These are phyloP conservation scores for Rhincodon typus DNA, from an alignment of 2,797 vertebrate genomes.

Conservation along the genomic window DNA sequence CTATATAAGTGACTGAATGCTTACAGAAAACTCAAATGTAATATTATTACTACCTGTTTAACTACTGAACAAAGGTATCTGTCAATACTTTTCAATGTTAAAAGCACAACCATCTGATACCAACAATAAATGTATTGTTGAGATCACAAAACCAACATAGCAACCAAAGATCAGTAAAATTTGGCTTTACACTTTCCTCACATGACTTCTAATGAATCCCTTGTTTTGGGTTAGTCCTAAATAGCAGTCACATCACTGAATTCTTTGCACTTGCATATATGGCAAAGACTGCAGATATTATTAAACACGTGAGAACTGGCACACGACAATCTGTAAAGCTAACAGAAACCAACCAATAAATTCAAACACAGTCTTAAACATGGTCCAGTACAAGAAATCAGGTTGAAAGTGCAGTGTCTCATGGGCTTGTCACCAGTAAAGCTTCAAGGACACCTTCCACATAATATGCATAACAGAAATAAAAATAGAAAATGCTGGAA, in stretches of 20 bases:
- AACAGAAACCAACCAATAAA: background rate
- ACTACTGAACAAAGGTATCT: background rate
- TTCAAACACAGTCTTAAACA: background rate
- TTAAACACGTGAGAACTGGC: background rate
- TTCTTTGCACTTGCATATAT: background rate
- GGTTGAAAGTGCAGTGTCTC: background rate
- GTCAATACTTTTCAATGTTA: slow-evolving; percentile 1
- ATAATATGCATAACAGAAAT: too few relatives aligned
- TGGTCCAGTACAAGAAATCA: background rate
- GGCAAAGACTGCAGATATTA: background rate
- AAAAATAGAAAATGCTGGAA: too few relatives aligned
- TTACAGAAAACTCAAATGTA: background rate
- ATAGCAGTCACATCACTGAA: background rate
- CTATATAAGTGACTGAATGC: background rate
- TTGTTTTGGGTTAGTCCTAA: background rate
- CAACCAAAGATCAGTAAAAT: background rate
- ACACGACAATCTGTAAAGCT: background rate
- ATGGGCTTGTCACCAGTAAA: background rate
- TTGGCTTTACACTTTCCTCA: background rate
- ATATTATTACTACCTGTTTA: background rate
- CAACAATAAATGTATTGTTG: background rate
- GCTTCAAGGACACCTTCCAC: background rate
- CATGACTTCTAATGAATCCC: background rate
- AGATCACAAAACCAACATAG: background rate
- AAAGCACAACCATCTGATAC: background rate